Evolutionary conservation across 2,113 vertebrate genomes (phyloP), one percentile per base, ranked within the genome.

Genomic region (Cryptoleucopteryx plumbea): DNA sequence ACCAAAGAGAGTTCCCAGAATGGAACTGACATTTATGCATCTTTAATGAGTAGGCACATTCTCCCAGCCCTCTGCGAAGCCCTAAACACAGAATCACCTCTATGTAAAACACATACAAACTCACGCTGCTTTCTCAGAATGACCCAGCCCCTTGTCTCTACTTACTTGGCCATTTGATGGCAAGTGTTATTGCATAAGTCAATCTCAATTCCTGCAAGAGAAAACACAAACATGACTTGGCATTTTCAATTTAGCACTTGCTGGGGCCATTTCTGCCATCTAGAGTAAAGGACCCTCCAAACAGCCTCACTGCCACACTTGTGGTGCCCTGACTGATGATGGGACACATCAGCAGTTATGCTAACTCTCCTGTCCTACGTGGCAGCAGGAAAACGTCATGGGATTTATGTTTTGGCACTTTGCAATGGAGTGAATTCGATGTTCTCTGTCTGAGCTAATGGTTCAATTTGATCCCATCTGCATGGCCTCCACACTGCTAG

Each of bases 111-210:
- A 32, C 18, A 27, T 6, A 50, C 19, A 82, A 74, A 70, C 34
- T 52, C 40, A 84, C 11, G 15, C 5, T 47, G 13, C 36, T 81
- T 82, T 70, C 40, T 89, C 43, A 52, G 65, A 72, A 58, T 11
- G 36, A 73, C 7, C 73, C 47, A 52, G 55, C 38, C 13, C 25
- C 34, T 36, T 26, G 16, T 42, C 59, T 88, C n/a, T 86, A 98
- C 99, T 99, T 98, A 99, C 99, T 99, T 99, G 77, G 99, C 99
- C 86, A 99, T 98, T 38, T 97, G 94, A 42, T 98, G 98, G 96
- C 99, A 99, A 59, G 94, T 97, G 74, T 97, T 98, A 86, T 98
- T 98, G 92, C 99, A 99, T 61, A 98, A 94, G 43, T 99, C 98
- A 68, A 90, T 85, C 86, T 96, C 94, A 45, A 99, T 98, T 94